Evolutionary conservation across 2,113 vertebrate genomes (phyloP).

Genomic region (Lota lota): DNA sequence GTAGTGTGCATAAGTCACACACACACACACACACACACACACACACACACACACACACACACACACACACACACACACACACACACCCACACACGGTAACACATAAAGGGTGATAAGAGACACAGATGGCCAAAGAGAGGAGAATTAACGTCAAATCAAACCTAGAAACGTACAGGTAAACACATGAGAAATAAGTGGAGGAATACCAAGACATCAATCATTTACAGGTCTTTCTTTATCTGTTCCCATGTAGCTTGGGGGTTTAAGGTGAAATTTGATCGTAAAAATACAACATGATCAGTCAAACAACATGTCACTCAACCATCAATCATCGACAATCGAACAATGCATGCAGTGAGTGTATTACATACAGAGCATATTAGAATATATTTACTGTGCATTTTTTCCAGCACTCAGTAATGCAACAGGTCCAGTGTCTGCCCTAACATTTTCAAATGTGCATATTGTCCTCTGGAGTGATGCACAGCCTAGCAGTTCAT

Average conservation of each 20-base stretch:
- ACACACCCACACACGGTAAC: neutral
- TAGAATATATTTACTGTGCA: neutral
- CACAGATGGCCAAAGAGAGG: neutral
- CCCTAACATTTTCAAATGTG: too few relatives aligned
- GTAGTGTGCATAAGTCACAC: neutral
- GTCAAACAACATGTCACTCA: neutral
- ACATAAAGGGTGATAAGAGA: neutral
- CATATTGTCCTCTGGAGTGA: too few relatives aligned
- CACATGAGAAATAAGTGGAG: neutral
- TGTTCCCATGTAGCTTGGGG: neutral
- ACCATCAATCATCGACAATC: neutral
- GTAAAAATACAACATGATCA: neutral
- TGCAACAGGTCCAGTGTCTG: too few relatives aligned
- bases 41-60: too few relatives aligned
- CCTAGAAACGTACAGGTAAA: neutral
- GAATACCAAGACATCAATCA: neutral
- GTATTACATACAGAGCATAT: neutral
- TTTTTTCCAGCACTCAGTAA: too few relatives aligned
- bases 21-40: neutral
- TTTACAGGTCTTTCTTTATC: neutral
- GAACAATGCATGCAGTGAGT: neutral
- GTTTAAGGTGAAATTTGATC: neutral
- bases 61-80: too few relatives aligned
- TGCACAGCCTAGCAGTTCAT: too few relatives aligned
- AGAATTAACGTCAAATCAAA: too few relatives aligned